Evolutionary conservation across 2,888 invertebrate species (phyloP).

Genomic region (Athripsodes cinereus): DNA sequence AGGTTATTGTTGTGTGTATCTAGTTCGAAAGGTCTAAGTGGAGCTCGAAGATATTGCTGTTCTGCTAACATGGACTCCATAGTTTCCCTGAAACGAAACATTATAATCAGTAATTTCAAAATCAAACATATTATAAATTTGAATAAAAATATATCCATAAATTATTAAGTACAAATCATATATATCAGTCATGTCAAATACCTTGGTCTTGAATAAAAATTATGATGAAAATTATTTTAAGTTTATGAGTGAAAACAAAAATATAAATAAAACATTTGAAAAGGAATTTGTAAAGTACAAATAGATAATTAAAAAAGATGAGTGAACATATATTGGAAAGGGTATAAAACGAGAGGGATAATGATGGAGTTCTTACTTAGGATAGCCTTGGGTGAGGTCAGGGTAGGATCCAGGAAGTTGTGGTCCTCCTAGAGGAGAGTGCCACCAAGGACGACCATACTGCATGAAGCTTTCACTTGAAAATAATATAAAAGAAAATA

Average conservation of each 20-base stretch:
- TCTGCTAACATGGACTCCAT: slow-evolving; percentile 86
- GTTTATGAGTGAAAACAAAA: too few relatives aligned
- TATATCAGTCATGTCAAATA: too few relatives aligned
- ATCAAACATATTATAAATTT: too few relatives aligned
- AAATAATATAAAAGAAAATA: slow-evolving; percentile 17
- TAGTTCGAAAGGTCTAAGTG: slow-evolving; percentile 66
- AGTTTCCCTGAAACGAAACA: slow-evolving; percentile 62
- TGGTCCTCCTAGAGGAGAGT: slow-evolving; percentile 16
- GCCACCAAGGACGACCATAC: slow-evolving; percentile 24
- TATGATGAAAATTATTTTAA: too few relatives aligned
- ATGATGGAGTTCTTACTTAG: slow-evolving; percentile 25
- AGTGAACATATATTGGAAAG: background rate
- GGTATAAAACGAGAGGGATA: background rate
- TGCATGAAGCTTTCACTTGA: slow-evolving; percentile 28
- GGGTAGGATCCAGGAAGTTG: slow-evolving; percentile 21
- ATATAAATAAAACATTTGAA: too few relatives aligned
- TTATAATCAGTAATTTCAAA: background rate
- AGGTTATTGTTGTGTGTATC: slow-evolving; percentile 67
- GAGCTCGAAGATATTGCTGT: slow-evolving; percentile 75
- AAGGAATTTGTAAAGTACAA: too few relatives aligned
- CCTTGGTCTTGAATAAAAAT: too few relatives aligned
- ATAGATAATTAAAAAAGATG: background rate
- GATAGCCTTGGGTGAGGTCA: slow-evolving; percentile 24
- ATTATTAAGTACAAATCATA: too few relatives aligned
- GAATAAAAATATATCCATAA: too few relatives aligned